Percentiles rank a stretch among this genome's conserved stretches.
Evolutionary conservation across 2,888 invertebrate genomes (phyloP).

Genomic region (Yponomeuta plumbellus): DNA sequence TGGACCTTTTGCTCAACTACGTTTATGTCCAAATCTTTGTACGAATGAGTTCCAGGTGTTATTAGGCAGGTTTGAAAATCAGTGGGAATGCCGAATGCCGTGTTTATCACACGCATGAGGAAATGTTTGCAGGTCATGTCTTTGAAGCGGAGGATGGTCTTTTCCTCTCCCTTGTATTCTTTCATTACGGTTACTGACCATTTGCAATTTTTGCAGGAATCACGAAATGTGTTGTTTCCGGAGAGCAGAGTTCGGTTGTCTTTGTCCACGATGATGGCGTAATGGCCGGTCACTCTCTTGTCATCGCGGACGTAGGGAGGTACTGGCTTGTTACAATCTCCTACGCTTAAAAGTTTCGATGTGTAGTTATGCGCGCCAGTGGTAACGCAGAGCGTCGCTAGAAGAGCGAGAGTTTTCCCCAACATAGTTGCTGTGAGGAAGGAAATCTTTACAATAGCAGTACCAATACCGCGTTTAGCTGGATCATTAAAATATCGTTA

Average conservation of each 20-base stretch:
- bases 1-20: background rate
- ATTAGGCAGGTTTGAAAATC: background rate
- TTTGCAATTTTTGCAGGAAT: background rate
- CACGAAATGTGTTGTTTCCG: background rate
- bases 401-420: too few relatives aligned
- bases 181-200: background rate
- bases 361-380: too few relatives aligned
- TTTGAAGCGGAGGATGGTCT: background rate
- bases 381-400: too few relatives aligned
- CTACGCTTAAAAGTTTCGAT: too few relatives aligned
- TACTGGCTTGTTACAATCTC: too few relatives aligned
- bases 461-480: too few relatives aligned
- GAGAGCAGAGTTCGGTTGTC: background rate
- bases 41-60: background rate
- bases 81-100: background rate
- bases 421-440: too few relatives aligned
- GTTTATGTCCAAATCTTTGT: background rate
- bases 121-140: background rate
- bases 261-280: too few relatives aligned
- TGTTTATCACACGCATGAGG: background rate
- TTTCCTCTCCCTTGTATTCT: background rate
- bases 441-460: too few relatives aligned
- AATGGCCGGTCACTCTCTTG: too few relatives aligned
- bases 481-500: too few relatives aligned
- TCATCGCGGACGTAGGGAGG: too few relatives aligned